Percentiles rank a stretch among this genome's conserved stretches.
Evolutionary conservation across 2,888 invertebrate species (phyloP).

Genomic region (Nysson spinosus): DNA sequence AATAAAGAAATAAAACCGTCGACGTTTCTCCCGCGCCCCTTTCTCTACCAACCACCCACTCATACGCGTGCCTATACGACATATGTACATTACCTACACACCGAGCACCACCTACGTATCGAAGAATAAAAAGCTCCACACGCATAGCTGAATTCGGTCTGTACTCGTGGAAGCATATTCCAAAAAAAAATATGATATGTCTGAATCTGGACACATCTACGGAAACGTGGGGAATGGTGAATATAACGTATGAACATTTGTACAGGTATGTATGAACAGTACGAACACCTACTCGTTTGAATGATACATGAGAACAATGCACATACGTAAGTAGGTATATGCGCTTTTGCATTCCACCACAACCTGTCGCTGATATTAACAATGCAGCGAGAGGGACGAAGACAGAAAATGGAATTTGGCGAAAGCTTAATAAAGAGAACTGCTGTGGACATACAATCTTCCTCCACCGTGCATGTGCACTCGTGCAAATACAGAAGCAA

Average conservation of each 20-base stretch:
- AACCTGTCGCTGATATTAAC: conserved; percentile 29
- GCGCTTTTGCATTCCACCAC: conserved; percentile 28
- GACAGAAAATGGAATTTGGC: conserved; percentile 38
- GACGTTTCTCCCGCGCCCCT: conserved; percentile 29
- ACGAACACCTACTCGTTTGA: conserved; percentile 8
- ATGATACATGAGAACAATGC: conserved; percentile 30
- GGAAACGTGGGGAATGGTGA: conserved; percentile 11
- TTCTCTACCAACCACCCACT: not conserved
- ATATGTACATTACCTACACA: too few relatives aligned
- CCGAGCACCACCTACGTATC: too few relatives aligned
- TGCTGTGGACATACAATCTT: conserved; percentile 35
- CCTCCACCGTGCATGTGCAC: conserved; percentile 20
- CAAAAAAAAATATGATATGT: conserved; percentile 12
- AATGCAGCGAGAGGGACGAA: conserved; percentile 22
- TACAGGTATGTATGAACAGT: not conserved
- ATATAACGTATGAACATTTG: not conserved
- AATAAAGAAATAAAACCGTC: conserved; percentile 56
- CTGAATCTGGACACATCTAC: conserved; percentile 14
- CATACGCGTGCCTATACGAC: not conserved
- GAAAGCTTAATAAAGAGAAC: conserved; percentile 57
- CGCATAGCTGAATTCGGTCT: conserved; percentile 6
- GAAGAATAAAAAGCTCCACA: too few relatives aligned
- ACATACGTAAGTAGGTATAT: conserved; percentile 28
- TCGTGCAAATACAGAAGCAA: conserved; percentile 2
- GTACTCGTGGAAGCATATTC: conserved; percentile 7